Evolutionary conservation across 2,888 invertebrate species (phyloP), one percentile per base, ranked within the genome.

Genomic region (Ichneumoninae sp.): DNA sequence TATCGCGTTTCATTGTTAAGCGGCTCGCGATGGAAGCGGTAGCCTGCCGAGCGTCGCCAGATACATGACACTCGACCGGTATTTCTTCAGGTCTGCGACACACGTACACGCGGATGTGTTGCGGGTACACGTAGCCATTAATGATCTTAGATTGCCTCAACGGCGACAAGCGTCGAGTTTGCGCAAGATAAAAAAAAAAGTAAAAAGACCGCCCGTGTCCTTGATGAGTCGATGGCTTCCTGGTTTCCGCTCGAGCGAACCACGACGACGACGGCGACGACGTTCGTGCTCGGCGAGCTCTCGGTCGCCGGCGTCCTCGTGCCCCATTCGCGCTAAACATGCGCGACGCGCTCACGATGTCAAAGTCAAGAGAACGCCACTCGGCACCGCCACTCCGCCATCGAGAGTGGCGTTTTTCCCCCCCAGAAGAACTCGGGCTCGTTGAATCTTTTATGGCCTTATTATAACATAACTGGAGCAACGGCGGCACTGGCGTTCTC

Each of bases 341-440:
- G 76, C 84, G 54, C 74, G 69, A n/a, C 54, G 40, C 50, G 76
- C 81, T 71, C 80, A 83, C 85, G 86, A 79, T 91, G 91, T 92
- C 91, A 92, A 92, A 92, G 92, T 91, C 92, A 91, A 92, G 91
- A 92, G 89, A 92, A 89, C 87, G 88, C 50, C 4, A 57, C 57
- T n/a, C 63, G 33, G 10, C 8, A 40, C 7, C 40, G 40, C 22
- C 26, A 13, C 69, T 63, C 54, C 36, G 36, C 60, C 57, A 44
- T 36, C 40, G 44, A 19, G 33, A 19, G 52, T 13, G 68, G 40
- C 26, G 63, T 63, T 71, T 83, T 69, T 60, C 26, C 16, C 79
- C 65, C 13, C 26, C 68, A 63, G 60, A 60, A 74, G 44, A 13
- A n/a, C 68, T 83, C 78, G 16, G 36, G 5, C 75, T 70, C 69